phyloP scores from a whole-genome alignment of 1,140 invertebrate genomes.

The Heterodera schachtii region DNA sequence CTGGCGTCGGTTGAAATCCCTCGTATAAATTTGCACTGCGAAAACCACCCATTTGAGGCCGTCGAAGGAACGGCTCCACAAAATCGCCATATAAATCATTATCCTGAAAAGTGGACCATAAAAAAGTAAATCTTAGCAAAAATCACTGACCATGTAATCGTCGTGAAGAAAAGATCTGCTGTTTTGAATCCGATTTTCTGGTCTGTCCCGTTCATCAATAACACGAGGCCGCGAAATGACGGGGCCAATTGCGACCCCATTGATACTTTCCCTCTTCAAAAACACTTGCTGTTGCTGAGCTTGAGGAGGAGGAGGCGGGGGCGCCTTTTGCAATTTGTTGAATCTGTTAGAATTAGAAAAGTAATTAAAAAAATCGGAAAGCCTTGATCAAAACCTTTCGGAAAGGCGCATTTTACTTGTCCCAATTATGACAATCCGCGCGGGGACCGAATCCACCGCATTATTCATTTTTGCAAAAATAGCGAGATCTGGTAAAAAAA shows the following conservation, averaged over 20 bases:
- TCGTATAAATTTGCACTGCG: neutral
- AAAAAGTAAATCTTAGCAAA: neutral
- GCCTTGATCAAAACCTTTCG: conserved; percentile 13
- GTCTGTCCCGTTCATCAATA: conserved; percentile 8
- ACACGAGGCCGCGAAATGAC: conserved; percentile 14
- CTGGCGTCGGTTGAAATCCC: neutral
- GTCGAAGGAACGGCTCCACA: neutral
- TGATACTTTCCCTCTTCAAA: conserved; percentile 7
- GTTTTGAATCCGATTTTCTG: neutral
- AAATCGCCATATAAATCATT: conserved; percentile 23
- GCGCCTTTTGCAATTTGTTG: conserved; percentile 17
- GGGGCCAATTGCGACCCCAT: neutral
- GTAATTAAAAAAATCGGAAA: neutral
- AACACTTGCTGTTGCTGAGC: conserved; percentile 1
- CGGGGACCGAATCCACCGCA: conserved; percentile 21
- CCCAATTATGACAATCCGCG: conserved; percentile 24
- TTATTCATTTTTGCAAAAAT: neutral
- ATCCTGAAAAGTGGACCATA: neutral
- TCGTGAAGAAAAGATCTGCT: conserved; percentile 21
- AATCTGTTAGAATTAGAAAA: neutral
- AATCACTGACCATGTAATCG: conserved; percentile 19
- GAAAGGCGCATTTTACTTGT: conserved; percentile 28
- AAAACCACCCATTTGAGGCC: neutral
- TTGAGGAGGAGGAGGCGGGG: neutral
- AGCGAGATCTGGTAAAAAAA: neutral